Percentiles rank a stretch among this genome's conserved stretches.
Conservation (phyloP, 2,888 invertebrate genomes). For the Gortyna flavago region DNA sequence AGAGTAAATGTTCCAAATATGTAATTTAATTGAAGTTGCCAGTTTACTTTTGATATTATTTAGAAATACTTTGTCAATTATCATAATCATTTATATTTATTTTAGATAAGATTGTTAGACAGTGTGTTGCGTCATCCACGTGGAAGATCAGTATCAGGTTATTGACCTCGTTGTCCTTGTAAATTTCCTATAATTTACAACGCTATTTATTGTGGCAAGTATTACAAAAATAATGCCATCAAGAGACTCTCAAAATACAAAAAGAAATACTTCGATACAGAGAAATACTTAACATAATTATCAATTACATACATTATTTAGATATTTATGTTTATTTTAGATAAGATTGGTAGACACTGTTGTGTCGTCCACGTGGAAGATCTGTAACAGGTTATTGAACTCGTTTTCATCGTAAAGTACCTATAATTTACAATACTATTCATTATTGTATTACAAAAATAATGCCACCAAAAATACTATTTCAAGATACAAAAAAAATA, state of each 20-base stretch:
- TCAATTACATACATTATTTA: slow-evolving; percentile 49
- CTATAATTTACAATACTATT: slow-evolving; percentile 42
- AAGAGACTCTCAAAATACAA: slow-evolving; percentile 28
- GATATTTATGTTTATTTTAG: slow-evolving; percentile 47
- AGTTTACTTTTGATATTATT: slow-evolving; percentile 12
- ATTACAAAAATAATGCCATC: slow-evolving; percentile 56
- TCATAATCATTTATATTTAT: not conserved
- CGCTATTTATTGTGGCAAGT: slow-evolving; percentile 37
- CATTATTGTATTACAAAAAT: slow-evolving; percentile 50
- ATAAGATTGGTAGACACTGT: slow-evolving; percentile 69
- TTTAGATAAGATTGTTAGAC: slow-evolving; percentile 70
- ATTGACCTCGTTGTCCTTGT: slow-evolving; percentile 63
- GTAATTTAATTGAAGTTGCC: not conserved
- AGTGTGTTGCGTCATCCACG: slow-evolving; percentile 66
- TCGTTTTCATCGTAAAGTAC: slow-evolving; percentile 48
- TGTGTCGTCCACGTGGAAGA: slow-evolving; percentile 70
- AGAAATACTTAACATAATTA: slow-evolving; percentile 68
- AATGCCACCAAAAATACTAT: slow-evolving; percentile 49
- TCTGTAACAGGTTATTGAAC: slow-evolving; percentile 70
- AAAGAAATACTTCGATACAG: slow-evolving; percentile 26
- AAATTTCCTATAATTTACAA: slow-evolving; percentile 49
- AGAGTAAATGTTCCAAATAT: not conserved
- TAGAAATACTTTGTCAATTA: not conserved
- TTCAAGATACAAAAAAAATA: slow-evolving; percentile 32
- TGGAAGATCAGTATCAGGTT: slow-evolving; percentile 69